Conservation (phyloP, 2,888 invertebrate genomes). For the Hermaeophaga mercurialis region DNA sequence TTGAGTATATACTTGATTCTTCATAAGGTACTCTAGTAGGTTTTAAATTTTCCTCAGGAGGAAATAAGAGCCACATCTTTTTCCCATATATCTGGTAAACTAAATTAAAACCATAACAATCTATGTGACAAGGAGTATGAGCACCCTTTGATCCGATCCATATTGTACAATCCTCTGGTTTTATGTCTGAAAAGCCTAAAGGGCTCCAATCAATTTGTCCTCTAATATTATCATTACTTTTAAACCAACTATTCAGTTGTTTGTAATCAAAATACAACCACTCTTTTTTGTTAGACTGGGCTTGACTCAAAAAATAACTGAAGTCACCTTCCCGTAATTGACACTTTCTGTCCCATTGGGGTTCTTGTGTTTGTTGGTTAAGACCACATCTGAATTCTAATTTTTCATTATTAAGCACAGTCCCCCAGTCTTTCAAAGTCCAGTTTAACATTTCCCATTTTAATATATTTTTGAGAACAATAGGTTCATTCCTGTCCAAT, state of each 20-base stretch:
- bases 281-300: constrained; percentile 50
- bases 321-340: constrained; percentile 65
- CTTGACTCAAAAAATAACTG: constrained; percentile 63
- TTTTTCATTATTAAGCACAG: constrained; percentile 61
- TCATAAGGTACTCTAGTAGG: constrained; percentile 92
- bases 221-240: constrained; percentile 62
- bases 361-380: constrained; percentile 57
- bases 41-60: constrained; percentile 74
- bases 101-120: constrained; percentile 93
- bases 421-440: constrained; percentile 65
- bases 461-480: constrained; percentile 62
- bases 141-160: constrained; percentile 89
- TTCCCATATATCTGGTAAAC: constrained; percentile 87
- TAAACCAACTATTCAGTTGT: constrained; percentile 74
- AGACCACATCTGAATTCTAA: constrained; percentile 64
- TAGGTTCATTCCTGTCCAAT: constrained; percentile 54
- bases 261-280: constrained; percentile 90
- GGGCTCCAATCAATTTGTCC: constrained; percentile 69
- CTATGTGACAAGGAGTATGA: constrained; percentile 92
- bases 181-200: constrained; percentile 74
- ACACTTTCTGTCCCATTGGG: constrained; percentile 82
- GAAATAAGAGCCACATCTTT: constrained; percentile 94
- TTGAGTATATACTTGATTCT: constrained; percentile 92
- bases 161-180: constrained; percentile 73
- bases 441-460: constrained; percentile 67